Evolutionary conservation across 1,140 invertebrate genomes (phyloP), one percentile per base, ranked within the genome.

Genomic region (Thrips palmi): DNA sequence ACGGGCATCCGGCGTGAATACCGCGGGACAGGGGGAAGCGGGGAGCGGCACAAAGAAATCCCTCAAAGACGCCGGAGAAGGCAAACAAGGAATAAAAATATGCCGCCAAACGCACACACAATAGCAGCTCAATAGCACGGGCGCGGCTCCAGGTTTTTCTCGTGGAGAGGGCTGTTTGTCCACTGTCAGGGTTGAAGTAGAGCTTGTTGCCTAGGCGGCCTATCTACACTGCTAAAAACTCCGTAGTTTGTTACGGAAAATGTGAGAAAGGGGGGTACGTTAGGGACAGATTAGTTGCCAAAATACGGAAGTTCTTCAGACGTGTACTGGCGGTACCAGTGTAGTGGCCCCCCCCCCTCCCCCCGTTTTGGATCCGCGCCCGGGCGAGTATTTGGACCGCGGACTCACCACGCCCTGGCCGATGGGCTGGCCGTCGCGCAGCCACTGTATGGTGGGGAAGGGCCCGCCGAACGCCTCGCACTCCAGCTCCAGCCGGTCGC

Each of bases 391-490:
- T n/a, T n/a, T n/a, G n/a, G n/a, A n/a, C n/a, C n/a, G n/a, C n/a
- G n/a, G 14, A 7, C 30, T 32, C 30, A 32, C 30, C 6, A n/a
- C 7, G 6, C 21, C 36, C 22, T 42, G 29, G 45, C 47, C 45
- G 30, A 45, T 17, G 0, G 66, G 65, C 21, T 62, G 55, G 17
- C 65, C 58, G 36, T 70, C 71, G 29, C 63, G 68, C 31, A 74
- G 61, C 76, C 76, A 82, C 43, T 69, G 62, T 18, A 80, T 60
- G 28, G 58, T 64, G n/a, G 75, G 76, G 21, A 71, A 63, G 23
- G 74, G 74, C 8, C 69, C 67, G 1, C 73, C 76, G 44, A 65
- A 58, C 2, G 71, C 71, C 46, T 75, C 70, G 48, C 76, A 82
- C 20, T 63, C 65, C 0, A 80, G 58, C 47, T 76, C 71, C 0